A percentile compares a stretch with the other conserved stretches of the same genome.
phyloP scores from a whole-genome alignment of 2,113 vertebrate genomes.

The Ptyas mucosa region DNA sequence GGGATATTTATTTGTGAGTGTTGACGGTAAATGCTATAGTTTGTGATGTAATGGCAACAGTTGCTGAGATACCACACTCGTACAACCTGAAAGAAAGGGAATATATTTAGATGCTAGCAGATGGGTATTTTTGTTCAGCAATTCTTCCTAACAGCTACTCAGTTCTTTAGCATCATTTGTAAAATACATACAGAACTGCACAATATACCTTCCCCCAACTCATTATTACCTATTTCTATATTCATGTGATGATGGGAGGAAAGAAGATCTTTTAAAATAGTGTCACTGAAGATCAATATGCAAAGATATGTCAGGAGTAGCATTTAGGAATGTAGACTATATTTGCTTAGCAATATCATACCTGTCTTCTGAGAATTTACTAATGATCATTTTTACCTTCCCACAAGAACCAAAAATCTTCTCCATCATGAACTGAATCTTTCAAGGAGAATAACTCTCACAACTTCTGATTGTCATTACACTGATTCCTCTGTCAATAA shows the following conservation, averaged over 20 bases:
- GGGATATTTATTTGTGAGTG: constrained; percentile 4
- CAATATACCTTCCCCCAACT: not conserved
- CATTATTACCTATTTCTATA: constrained; percentile 25
- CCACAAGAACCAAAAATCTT: not conserved
- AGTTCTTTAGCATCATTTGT: not conserved
- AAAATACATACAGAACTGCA: not conserved
- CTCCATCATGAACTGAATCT: constrained; percentile 2
- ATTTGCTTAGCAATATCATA: constrained; percentile 3
- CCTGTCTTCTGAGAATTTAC: constrained; percentile 30
- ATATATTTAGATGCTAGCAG: constrained; percentile 38
- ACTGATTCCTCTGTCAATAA: not conserved
- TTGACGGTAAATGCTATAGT: constrained; percentile 44
- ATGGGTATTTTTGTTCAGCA: constrained; percentile 38
- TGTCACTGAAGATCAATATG: not conserved
- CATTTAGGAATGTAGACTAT: not conserved
- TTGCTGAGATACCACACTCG: constrained; percentile 26
- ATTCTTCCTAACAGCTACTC: constrained; percentile 40
- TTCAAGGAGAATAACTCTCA: not conserved
- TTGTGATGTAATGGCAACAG: constrained; percentile 33
- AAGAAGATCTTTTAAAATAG: constrained; percentile 10
- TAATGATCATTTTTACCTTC: constrained; percentile 13
- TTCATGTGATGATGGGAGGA: constrained; percentile 2
- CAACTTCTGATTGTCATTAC: not conserved
- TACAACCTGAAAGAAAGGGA: not conserved
- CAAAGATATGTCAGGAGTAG: not conserved